phyloP scores from a whole-genome alignment of 2,797 vertebrate species.

The Austrolebias charrua region DNA sequence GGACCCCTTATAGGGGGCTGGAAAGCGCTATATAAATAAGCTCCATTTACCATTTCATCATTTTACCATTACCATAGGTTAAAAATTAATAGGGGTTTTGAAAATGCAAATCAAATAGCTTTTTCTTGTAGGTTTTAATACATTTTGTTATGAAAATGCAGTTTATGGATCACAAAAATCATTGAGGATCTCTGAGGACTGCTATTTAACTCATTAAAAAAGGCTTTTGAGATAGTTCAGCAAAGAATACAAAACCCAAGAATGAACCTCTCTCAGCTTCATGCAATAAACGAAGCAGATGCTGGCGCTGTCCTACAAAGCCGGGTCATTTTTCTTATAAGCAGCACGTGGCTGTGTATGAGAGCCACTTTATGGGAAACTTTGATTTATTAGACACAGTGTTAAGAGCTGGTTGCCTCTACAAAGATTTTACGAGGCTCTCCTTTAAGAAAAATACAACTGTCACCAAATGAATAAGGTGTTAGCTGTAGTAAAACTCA shows the following conservation, averaged over 20 bases:
- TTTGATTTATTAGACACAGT: constrained; percentile 57
- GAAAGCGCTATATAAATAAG: too few relatives aligned
- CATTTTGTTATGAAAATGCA: too few relatives aligned
- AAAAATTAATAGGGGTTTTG: too few relatives aligned
- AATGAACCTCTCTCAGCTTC: not conserved
- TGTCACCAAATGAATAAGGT: constrained; percentile 52
- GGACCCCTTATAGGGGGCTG: too few relatives aligned
- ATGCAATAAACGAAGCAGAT: constrained; percentile 33
- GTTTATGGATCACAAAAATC: not conserved
- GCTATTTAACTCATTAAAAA: too few relatives aligned
- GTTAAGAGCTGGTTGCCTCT: constrained; percentile 33
- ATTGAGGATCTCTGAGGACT: too few relatives aligned
- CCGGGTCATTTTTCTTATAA: constrained; percentile 16
- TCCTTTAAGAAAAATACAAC: constrained; percentile 47
- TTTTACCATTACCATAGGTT: too few relatives aligned
- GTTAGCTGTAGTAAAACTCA: constrained; percentile 53
- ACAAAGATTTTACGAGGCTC: constrained; percentile 47
- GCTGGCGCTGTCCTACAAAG: constrained; percentile 20
- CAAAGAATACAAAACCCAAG: not conserved
- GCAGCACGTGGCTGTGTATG: constrained; percentile 37
- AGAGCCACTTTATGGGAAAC: constrained; percentile 28
- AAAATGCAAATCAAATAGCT: too few relatives aligned
- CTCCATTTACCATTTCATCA: too few relatives aligned
- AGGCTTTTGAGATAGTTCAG: not conserved
- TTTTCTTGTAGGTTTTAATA: too few relatives aligned